Conservation (phyloP, 2,113 vertebrate species). For the Ibidorhyncha struthersii region DNA sequence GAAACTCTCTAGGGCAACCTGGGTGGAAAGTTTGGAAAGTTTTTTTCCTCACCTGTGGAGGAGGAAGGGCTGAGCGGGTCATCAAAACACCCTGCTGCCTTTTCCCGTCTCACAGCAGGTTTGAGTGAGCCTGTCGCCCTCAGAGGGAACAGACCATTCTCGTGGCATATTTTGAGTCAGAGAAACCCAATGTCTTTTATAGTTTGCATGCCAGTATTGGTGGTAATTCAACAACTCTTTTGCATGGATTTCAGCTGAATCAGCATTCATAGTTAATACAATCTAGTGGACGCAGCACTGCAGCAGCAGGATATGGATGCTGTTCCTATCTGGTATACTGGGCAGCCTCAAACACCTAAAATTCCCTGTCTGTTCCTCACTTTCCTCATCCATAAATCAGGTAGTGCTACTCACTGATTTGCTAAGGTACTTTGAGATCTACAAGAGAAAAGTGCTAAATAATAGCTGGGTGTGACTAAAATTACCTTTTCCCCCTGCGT, state of each 20-base stretch:
- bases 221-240: neutral
- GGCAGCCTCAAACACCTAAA: neutral
- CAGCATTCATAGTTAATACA: accelerated
- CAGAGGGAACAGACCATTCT: neutral
- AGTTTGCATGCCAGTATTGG: neutral
- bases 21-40: neutral
- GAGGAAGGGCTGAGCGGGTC: neutral
- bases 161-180: neutral
- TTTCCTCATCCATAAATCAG: neutral
- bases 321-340: neutral
- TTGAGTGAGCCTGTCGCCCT: accelerated
- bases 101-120: neutral
- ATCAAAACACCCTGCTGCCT: neutral
- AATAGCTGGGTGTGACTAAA: neutral
- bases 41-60: neutral
- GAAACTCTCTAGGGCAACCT: neutral
- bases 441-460: neutral
- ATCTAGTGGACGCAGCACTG: neutral
- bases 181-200: neutral
- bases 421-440: neutral
- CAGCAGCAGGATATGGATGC: neutral
- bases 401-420: neutral
- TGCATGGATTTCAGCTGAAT: neutral
- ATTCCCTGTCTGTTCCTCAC: neutral
- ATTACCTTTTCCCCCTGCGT: neutral